These are phyloP conservation scores for Amphimedon queenslandica DNA, from an alignment of 37 sponge, comb jelly and placozoan species.

Conservation along the genomic window DNA sequence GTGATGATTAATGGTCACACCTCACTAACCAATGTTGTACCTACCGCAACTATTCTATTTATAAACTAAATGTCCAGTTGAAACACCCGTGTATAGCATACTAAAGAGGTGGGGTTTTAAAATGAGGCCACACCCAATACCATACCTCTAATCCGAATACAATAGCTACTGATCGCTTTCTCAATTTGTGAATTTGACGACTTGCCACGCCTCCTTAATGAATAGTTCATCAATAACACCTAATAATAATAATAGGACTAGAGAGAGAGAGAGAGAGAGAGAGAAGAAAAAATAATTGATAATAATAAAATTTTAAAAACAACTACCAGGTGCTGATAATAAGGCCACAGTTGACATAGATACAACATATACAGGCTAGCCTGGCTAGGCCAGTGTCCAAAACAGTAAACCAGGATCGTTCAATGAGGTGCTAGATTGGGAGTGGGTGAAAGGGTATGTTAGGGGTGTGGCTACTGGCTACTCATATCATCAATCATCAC, in stretches of 20 bases:
- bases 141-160: slow-evolving; percentile 93
- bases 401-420: slow-evolving; percentile 89
- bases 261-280: slow-evolving; percentile 16
- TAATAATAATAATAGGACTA: slow-evolving; percentile 33
- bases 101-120: slow-evolving; percentile 25
- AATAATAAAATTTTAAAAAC: too few species aligned
- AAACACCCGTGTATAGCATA: too few species aligned
- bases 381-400: slow-evolving; percentile 88
- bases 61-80: too few species aligned
- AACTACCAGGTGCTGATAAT: too few species aligned
- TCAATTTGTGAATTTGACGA: slow-evolving; percentile 26
- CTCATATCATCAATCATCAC: too few species aligned
- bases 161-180: slow-evolving; percentile 78
- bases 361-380: slow-evolving; percentile 34
- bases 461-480: neutral
- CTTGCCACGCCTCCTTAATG: slow-evolving; percentile 24
- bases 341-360: too few species aligned
- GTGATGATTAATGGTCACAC: too few species aligned
- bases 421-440: slow-evolving; percentile 79
- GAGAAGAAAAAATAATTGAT: neutral
- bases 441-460: too few species aligned
- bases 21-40: too few species aligned
- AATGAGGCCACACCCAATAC: neutral
- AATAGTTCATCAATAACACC: slow-evolving; percentile 43
- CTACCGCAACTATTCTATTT: too few species aligned